Evolutionary conservation across 2,888 invertebrate species (phyloP), one percentile per base, ranked within the genome.

Genomic region (Clusia tigrina): DNA sequence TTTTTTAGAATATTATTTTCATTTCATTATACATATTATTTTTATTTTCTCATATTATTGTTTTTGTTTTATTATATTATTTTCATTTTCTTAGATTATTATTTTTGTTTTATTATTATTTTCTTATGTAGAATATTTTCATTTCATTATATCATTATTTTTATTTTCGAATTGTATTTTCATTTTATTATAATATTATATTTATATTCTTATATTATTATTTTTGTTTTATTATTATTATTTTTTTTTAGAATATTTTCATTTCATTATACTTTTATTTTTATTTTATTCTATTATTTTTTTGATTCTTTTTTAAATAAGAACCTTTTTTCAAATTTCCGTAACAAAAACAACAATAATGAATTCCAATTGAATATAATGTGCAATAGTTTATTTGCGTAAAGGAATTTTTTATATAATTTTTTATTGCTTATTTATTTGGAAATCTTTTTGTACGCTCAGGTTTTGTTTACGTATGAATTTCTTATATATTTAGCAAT

Each of bases 191-290:
- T n/a, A n/a, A n/a, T n/a, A n/a, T n/a, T n/a, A n/a, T n/a, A n/a
- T n/a, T n/a, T n/a, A n/a, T n/a, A n/a, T 59, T 60, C 23, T 58
- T 26, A 46, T 52, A 15, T 55, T 38, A 26, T 53, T 25, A 25
- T 61, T 42, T 60, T 52, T 52, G 51, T 59, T 57, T 46, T 25
- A 53, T 46, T 57, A 57, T 32, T 26, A 3, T 42, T 23, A 32
- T 38, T 24, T 46, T 59, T 5, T 12, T 56, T 24, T 17, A 48
- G 18, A 42, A 54, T 37, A 20, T 54, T 32, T 26, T 54, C 32
- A 26, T 57, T 57, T 57, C 22, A 23, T n/a, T 56, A 48, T 15
- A 5, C 1, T 22, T 9, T 56, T 38, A 54, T 58, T 26, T 38
- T 61, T 26, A 23, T 38, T 63, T 52, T 17, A 23, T 24, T 54